phyloP scores from a whole-genome alignment of 2,113 vertebrate genomes.

The Ailuropoda melanoleuca region DNA sequence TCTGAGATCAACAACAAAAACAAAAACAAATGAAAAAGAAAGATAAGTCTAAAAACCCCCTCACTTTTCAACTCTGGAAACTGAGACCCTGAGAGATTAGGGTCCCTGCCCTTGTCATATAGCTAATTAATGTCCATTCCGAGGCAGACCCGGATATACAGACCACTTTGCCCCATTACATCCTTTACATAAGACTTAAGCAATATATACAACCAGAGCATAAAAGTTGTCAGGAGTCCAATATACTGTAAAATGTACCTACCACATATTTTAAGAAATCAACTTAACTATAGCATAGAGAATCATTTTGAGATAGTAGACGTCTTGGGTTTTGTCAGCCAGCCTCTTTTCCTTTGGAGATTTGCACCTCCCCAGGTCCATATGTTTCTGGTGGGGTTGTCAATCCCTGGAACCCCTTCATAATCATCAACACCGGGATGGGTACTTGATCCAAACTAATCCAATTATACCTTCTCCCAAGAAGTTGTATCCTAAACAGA shows the following conservation, averaged over 20 bases:
- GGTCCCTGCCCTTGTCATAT: background rate
- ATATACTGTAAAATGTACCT: background rate
- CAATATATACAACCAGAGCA: background rate
- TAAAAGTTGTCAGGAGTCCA: background rate
- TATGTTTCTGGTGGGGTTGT: background rate
- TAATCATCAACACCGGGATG: background rate
- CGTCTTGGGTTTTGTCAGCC: background rate
- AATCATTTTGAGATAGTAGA: background rate
- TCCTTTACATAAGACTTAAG: background rate
- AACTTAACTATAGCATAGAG: background rate
- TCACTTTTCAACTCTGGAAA: constrained; percentile 11
- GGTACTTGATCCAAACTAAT: background rate
- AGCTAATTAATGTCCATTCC: background rate
- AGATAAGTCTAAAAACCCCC: background rate
- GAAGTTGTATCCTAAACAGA: background rate
- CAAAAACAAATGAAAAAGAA: background rate
- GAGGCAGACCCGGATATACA: background rate
- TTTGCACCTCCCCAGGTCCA: background rate
- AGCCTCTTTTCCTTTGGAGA: background rate
- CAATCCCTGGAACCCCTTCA: background rate
- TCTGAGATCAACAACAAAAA: background rate
- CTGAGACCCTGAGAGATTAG: background rate
- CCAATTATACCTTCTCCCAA: background rate
- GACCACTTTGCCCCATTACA: background rate
- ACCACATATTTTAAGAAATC: background rate